A percentile compares a stretch with the other conserved stretches of the same genome.
phyloP scores from a whole-genome alignment of 2,888 invertebrate species.

The Microctonus aethiopoides region DNA sequence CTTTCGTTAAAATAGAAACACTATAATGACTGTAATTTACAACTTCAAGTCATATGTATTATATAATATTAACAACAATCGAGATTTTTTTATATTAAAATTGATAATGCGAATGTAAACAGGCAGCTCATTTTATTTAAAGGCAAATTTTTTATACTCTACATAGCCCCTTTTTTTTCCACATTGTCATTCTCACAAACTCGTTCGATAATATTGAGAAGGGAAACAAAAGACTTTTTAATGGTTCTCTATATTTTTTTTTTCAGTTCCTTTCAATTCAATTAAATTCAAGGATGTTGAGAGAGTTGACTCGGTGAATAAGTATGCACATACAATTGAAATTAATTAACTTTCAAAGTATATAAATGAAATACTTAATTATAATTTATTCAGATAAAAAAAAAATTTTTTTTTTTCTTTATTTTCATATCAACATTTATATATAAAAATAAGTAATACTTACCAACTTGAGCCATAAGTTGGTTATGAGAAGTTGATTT shows the following conservation, averaged over 20 bases:
- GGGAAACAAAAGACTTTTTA: not conserved
- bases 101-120: not conserved
- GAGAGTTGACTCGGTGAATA: not conserved
- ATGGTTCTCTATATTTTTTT: not conserved
- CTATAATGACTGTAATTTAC: no score
- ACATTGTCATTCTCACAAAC: not conserved
- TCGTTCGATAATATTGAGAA: not conserved
- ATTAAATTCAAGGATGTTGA: not conserved
- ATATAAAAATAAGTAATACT: constrained; percentile 67
- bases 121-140: not conserved
- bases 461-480: constrained; percentile 97
- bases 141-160: not conserved
- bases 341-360: not conserved
- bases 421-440: no score
- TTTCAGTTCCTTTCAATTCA: not conserved
- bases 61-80: not conserved
- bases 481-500: constrained; percentile 95
- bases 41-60: no score
- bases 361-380: not conserved
- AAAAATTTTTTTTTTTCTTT: no score
- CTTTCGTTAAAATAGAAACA: no score
- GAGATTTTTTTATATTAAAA: not conserved
- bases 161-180: not conserved
- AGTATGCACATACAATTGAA: not conserved
- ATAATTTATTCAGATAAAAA: not conserved